A percentile compares a stretch with the other conserved stretches of the same genome.
Evolutionary conservation across 1,140 invertebrate genomes (phyloP).

Genomic region (Andricus grossulariae): DNA sequence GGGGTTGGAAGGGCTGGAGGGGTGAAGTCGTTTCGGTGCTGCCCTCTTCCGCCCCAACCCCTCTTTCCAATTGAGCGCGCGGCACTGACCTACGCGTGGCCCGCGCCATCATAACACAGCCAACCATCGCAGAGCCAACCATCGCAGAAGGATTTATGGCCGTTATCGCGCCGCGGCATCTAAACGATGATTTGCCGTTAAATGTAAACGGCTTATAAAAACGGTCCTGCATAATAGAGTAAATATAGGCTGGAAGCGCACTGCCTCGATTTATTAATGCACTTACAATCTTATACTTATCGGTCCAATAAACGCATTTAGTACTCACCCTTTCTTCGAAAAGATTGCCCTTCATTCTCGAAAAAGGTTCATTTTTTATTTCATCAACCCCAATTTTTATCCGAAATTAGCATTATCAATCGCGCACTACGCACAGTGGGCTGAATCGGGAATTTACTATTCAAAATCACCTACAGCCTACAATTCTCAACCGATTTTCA

Average conservation of each 20-base stretch:
- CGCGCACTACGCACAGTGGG: no score
- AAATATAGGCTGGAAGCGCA: constrained; percentile 72
- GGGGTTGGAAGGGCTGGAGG: constrained; percentile 31
- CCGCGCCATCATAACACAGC: constrained; percentile 61
- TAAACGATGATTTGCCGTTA: constrained; percentile 73
- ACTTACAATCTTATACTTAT: constrained; percentile 55
- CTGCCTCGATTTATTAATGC: constrained; percentile 71
- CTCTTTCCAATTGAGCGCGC: constrained; percentile 34
- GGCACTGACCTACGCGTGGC: constrained; percentile 70
- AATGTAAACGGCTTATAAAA: constrained; percentile 72
- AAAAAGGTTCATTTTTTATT: no score
- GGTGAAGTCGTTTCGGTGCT: constrained; percentile 55
- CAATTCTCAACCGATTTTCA: no score
- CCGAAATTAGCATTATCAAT: no score
- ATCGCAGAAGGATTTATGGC: constrained; percentile 68
- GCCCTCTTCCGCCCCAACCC: constrained; percentile 56
- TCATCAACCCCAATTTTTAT: no score
- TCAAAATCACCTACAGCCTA: no score
- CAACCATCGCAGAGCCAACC: constrained; percentile 53
- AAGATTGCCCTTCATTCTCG: neutral
- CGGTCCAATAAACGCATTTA: constrained; percentile 42
- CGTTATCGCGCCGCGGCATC: constrained; percentile 71
- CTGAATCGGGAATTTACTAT: no score
- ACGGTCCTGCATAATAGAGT: constrained; percentile 74
- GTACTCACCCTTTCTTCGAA: constrained; percentile 53